Base-by-base conservation (phyloP, 2,113 vertebrate genomes). In the Nothoprocta pentlandii region DNA sequence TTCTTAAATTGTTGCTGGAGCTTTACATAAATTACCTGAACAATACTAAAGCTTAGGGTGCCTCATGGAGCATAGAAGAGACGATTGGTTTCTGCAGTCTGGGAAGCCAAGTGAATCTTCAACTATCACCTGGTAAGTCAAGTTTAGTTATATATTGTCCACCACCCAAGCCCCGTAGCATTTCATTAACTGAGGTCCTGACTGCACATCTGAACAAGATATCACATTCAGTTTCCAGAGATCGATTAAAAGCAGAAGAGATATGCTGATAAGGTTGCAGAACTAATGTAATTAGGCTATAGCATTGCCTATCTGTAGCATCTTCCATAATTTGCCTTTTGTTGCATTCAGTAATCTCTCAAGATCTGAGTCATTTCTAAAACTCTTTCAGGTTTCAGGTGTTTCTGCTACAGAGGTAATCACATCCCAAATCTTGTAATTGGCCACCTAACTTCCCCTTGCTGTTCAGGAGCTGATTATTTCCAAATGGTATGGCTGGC, bases 201-300 rank as follows among this genome's bases (percentile, higher is more conserved):
- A 76, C 92, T 70, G 85, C 77, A 77, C 79, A 88, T 74, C 93
- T 88, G 90, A 94, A 96, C 68, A 68, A 90, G 73, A 77, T 78
- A 96, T 80, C 92, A 77, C 76, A 70, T 95, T 93, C 90, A 78
- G 80, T 80, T 88, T 83, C 79, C 85, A 92, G 80, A 90, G 94
- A 94, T 94, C 82, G 1, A 96, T 96, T 56, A 6, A 90, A 68
- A 83, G 80, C 80, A 86, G 95, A 93, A 94, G 93, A 95, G 83
- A 96, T 94, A 85, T 90, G 87, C 82, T 89, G 85, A 91, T 93
- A 89, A 78, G 73, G 68, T 93, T 96, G 90, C 17, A 42, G 92
- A 95, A 95, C 82, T 93, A 96, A 95, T 90, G 80, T 85, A 96
- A 96, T 96, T 96, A 93, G 76, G 76, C 73, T 90, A 63, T 79